These are phyloP conservation scores for Mechanitis messenoides DNA, from an alignment of 2,888 invertebrate genomes.

Conservation along the genomic window DNA sequence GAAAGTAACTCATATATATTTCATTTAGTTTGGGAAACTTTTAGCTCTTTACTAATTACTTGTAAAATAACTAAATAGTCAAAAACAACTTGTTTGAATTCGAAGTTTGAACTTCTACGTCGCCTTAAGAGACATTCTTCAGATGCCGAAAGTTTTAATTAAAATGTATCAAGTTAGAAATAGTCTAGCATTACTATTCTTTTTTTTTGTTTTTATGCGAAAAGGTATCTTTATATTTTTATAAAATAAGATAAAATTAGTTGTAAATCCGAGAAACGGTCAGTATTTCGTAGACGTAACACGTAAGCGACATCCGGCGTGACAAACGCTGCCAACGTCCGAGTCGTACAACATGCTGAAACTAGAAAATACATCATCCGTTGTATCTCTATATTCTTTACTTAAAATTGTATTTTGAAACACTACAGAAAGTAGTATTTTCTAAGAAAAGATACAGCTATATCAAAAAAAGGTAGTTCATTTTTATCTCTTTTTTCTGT, in stretches of 20 bases:
- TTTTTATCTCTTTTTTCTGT: neutral
- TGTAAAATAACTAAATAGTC: neutral
- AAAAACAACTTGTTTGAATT: neutral
- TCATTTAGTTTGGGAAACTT: too few relatives aligned
- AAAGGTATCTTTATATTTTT: conserved; percentile 63
- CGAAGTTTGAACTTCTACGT: conserved; percentile 5
- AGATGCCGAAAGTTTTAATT: conserved; percentile 66
- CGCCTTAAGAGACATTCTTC: conserved; percentile 48
- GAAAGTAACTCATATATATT: too few relatives aligned
- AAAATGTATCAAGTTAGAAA: conserved; percentile 63
- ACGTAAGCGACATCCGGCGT: conserved; percentile 39
- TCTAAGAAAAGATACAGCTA: neutral
- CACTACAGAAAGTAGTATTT: neutral
- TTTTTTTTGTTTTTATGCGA: conserved; percentile 58
- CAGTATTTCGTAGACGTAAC: conserved; percentile 50
- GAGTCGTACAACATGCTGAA: conserved; percentile 54
- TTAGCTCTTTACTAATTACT: too few relatives aligned
- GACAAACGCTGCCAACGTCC: conserved; percentile 53
- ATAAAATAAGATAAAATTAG: conserved; percentile 44
- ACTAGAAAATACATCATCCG: conserved; percentile 55
- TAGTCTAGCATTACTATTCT: conserved; percentile 49
- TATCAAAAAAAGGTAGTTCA: neutral
- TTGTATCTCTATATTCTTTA: conserved; percentile 59
- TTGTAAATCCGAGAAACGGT: conserved; percentile 43
- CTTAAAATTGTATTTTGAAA: conserved; percentile 10